Evolutionary conservation across 1,140 invertebrate genomes (phyloP), one percentile per base, ranked within the genome.

Genomic region (Theocolax elegans): DNA sequence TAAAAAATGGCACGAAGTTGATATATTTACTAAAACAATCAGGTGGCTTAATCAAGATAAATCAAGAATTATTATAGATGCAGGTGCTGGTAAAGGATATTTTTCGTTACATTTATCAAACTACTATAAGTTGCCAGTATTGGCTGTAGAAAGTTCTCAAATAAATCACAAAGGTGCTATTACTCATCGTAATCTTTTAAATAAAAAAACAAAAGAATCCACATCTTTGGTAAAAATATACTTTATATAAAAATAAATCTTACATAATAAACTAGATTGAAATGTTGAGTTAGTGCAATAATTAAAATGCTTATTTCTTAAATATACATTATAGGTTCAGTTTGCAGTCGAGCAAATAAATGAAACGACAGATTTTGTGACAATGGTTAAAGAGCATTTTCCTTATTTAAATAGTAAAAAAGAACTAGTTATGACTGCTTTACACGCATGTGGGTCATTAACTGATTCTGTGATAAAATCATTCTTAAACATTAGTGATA

Each of bases 401-500:
- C 70, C 77, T 19, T 65, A 84, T 75, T 72, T 77, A 48, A 60
- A 70, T 13, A 46, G 75, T 21, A 71, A 74, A 10, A 63, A 56
- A 10, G 77, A 82, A 60, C 85, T 92, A 54, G 87, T 90, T 60
- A 75, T 94, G 21, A 86, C 90, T 75, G 96, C 96, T 4, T 85
- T 97, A 9, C 96, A 97, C 80, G 96, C 95, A 0, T 97, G 96
- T 86, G 96, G 96, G 1, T 91, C 94, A 81, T 85, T 97, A 3
- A 91, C 92, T 1, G 85, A 94, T 6, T 90, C 91, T 7, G 90
- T 92, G 67, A 84, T 97, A 0, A 88, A 90, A 75, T 87, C 95
- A 15, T 97, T 96, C 80, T 78, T 88, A 23, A 75, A 85, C 15
- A 89, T 89, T 75, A 67, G 83, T 1, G 78, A 86, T 21, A 88